Percentiles rank a stretch among this genome's conserved stretches.
Conservation (phyloP, 1,140 invertebrate genomes). For the Cotesia chilonis region DNA sequence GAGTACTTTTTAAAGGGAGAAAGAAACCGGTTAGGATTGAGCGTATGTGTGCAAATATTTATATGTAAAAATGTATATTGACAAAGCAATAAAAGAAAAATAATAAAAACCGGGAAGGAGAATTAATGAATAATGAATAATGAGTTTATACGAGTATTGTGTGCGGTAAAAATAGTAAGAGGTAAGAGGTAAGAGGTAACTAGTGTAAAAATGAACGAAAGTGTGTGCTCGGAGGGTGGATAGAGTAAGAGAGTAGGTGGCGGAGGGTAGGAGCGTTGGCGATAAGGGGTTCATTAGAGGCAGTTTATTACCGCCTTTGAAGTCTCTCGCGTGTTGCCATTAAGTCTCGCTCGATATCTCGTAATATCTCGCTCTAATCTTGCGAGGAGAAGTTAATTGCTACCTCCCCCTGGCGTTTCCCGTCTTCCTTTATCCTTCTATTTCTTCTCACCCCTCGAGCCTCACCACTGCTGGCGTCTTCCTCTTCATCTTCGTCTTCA, state of each 20-base stretch:
- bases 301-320: slow-evolving; percentile 68
- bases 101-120: slow-evolving; percentile 1
- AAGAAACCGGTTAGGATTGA: neutral
- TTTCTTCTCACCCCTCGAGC: slow-evolving; percentile 4
- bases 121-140: slow-evolving; percentile 21
- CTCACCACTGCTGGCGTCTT: slow-evolving; percentile 1
- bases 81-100: slow-evolving; percentile 29
- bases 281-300: slow-evolving; percentile 68
- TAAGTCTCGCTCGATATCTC: slow-evolving; percentile 67
- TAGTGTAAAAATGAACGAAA: neutral
- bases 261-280: slow-evolving; percentile 56
- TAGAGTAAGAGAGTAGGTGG: slow-evolving; percentile 26
- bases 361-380: slow-evolving; percentile 67
- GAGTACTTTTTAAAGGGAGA: neutral
- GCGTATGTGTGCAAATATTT: neutral
- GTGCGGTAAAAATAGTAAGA: neutral
- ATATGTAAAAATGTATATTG: neutral
- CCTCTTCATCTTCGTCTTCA: slow-evolving; percentile 1
- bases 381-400: slow-evolving; percentile 67
- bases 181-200: slow-evolving; percentile 22
- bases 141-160: neutral
- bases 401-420: slow-evolving; percentile 55
- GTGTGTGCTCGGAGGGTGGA: neutral
- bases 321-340: slow-evolving; percentile 66
- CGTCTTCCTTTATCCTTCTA: slow-evolving; percentile 34